Conservation (phyloP, 2,113 vertebrate species). For the Eupsittula cactorum region DNA sequence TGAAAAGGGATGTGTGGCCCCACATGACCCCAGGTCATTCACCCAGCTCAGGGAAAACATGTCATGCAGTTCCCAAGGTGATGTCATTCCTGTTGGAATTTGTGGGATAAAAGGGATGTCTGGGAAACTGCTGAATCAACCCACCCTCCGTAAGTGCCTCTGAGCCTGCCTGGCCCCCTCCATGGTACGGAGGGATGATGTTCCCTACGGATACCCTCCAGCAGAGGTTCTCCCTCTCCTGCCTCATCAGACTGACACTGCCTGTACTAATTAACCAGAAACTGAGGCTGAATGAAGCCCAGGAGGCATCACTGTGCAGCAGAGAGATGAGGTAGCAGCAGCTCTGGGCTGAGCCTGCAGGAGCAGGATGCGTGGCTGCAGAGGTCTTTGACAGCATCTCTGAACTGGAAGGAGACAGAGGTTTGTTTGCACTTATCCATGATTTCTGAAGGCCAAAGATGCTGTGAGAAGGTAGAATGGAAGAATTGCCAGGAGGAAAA, state of each 20-base stretch:
- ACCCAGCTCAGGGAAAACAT: neutral
- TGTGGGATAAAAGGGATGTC: neutral
- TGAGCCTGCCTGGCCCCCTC: neutral
- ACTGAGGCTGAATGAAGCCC: neutral
- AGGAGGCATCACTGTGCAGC: neutral
- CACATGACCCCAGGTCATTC: rapidly evolving
- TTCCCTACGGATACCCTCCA: rapidly evolving
- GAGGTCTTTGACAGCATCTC: neutral
- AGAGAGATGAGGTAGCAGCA: rapidly evolving
- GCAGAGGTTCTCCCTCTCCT: neutral
- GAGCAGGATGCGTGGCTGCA: rapidly evolving
- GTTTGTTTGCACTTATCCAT: neutral
- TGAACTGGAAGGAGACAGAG: neutral
- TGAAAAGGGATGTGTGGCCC: neutral
- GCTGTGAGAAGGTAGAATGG: neutral
- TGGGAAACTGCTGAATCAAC: neutral
- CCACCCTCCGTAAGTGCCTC: rapidly evolving
- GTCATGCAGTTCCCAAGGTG: neutral
- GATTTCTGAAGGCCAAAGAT: neutral
- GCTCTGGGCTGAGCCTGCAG: neutral
- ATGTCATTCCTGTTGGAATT: neutral
- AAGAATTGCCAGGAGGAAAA: neutral
- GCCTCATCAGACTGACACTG: neutral
- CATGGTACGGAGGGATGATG: rapidly evolving
- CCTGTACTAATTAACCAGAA: neutral